Evolutionary conservation across 2,797 vertebrate species (phyloP).

Genomic region (Melanotaenia boesemani): DNA sequence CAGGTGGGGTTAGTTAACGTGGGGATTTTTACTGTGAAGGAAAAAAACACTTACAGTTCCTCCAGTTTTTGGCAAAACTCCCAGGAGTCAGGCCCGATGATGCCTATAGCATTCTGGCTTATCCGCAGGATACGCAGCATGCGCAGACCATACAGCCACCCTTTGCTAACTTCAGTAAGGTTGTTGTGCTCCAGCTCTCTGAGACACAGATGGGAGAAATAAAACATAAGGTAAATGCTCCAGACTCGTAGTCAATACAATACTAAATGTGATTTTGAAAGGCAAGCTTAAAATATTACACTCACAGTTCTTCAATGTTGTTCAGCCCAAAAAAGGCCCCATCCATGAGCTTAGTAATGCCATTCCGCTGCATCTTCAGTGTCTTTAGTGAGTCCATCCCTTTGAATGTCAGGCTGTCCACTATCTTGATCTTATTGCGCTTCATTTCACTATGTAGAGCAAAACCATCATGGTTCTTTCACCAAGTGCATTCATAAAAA

Average conservation of each 20-base stretch:
- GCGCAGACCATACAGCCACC: slow-evolving; percentile 95
- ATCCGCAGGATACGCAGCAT: slow-evolving; percentile 90
- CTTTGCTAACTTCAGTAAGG: slow-evolving; percentile 96
- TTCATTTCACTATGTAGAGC: slow-evolving; percentile 90
- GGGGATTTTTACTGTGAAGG: slow-evolving; percentile 35
- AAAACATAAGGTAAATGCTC: not conserved
- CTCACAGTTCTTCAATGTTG: slow-evolving; percentile 97
- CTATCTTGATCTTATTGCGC: slow-evolving; percentile 94
- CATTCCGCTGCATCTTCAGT: slow-evolving; percentile 96
- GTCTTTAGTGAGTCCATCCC: slow-evolving; percentile 94
- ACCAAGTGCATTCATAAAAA: not conserved
- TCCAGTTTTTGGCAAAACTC: slow-evolving; percentile 97
- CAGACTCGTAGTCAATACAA: not conserved
- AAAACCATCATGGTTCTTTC: not conserved
- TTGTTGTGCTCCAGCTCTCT: slow-evolving; percentile 98
- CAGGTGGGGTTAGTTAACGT: slow-evolving; percentile 13
- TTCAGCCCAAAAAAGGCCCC: slow-evolving; percentile 97
- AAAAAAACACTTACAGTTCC: slow-evolving; percentile 90
- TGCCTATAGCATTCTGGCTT: slow-evolving; percentile 91
- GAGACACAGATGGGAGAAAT: slow-evolving; percentile 31
- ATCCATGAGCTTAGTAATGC: slow-evolving; percentile 95
- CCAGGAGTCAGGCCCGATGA: slow-evolving; percentile 95
- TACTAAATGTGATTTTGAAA: slow-evolving; percentile 9
- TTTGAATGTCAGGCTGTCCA: slow-evolving; percentile 97
- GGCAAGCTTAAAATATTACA: slow-evolving; percentile 35